These are phyloP conservation scores for Rhyacophila brunnea DNA, from an alignment of 1,140 invertebrate species.

Conservation along the genomic window DNA sequence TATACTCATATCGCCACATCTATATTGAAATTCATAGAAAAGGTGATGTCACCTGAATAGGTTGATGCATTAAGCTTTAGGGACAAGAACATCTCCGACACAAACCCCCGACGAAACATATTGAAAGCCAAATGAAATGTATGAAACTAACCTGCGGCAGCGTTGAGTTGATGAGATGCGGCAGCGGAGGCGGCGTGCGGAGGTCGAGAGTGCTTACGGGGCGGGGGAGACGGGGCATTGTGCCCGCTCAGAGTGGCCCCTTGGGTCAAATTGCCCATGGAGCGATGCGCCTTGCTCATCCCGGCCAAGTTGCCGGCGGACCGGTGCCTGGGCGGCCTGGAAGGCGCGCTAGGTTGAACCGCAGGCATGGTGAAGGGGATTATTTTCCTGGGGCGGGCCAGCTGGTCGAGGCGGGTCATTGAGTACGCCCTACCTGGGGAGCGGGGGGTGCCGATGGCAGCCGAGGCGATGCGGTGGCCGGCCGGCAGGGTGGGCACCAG, in stretches of 20 bases:
- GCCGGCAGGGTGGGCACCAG: slow-evolving; percentile 85
- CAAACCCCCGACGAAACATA: too few relatives aligned
- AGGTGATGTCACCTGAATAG: too few relatives aligned
- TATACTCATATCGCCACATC: too few relatives aligned
- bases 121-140: too few relatives aligned
- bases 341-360: slow-evolving; percentile 19
- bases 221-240: slow-evolving; percentile 19
- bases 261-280: slow-evolving; percentile 18
- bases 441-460: slow-evolving; percentile 58
- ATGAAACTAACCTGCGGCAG: too few relatives aligned
- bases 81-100: too few relatives aligned
- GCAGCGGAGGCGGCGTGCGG: neutral
- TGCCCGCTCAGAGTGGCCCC: slow-evolving; percentile 6
- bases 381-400: slow-evolving; percentile 64
- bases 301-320: slow-evolving; percentile 19
- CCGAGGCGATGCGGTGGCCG: slow-evolving; percentile 59
- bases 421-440: slow-evolving; percentile 87
- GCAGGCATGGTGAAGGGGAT: slow-evolving; percentile 38
- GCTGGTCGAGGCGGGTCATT: slow-evolving; percentile 85
- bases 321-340: slow-evolving; percentile 28
- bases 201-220: slow-evolving; percentile 16
- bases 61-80: too few relatives aligned
- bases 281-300: slow-evolving; percentile 12
- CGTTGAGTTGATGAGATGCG: too few relatives aligned
- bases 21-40: too few relatives aligned